These are phyloP conservation scores for Labeo rohita DNA, from an alignment of 2,113 vertebrate species.

Conservation along the genomic window DNA sequence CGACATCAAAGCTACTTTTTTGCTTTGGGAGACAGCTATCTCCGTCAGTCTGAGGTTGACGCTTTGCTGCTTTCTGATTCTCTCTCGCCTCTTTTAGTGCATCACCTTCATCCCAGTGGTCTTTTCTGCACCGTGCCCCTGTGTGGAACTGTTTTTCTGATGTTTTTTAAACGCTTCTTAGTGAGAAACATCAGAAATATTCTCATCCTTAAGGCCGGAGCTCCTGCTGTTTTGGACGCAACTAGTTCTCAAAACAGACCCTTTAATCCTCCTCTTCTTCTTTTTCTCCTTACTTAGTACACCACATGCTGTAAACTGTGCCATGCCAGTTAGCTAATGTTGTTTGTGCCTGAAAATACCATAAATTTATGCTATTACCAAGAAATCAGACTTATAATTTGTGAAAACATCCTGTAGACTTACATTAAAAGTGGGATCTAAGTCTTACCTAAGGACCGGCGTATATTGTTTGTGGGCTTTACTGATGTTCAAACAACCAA, in stretches of 20 bases:
- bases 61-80: not conserved
- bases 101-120: slow-evolving; percentile 18
- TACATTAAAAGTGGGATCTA: not conserved
- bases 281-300: not conserved
- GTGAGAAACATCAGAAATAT: not conserved
- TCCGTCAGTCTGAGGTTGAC: slow-evolving; percentile 62
- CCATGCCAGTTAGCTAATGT: not conserved
- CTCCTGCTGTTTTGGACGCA: not conserved
- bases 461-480: not conserved
- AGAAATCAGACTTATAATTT: not conserved
- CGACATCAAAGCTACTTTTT: slow-evolving; percentile 68
- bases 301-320: not conserved
- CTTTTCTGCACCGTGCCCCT: not conserved
- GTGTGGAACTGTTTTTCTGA: slow-evolving; percentile 23
- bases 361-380: not conserved
- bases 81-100: not conserved
- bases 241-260: not conserved
- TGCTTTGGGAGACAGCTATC: slow-evolving; percentile 48
- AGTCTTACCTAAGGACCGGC: not conserved
- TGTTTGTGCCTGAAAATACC: not conserved
- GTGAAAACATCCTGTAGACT: not conserved
- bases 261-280: not conserved
- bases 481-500: not conserved
- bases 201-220: not conserved
- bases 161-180: not conserved